Evolutionary conservation across 2,888 invertebrate genomes (phyloP).

Genomic region (Halictus quadricinctus): DNA sequence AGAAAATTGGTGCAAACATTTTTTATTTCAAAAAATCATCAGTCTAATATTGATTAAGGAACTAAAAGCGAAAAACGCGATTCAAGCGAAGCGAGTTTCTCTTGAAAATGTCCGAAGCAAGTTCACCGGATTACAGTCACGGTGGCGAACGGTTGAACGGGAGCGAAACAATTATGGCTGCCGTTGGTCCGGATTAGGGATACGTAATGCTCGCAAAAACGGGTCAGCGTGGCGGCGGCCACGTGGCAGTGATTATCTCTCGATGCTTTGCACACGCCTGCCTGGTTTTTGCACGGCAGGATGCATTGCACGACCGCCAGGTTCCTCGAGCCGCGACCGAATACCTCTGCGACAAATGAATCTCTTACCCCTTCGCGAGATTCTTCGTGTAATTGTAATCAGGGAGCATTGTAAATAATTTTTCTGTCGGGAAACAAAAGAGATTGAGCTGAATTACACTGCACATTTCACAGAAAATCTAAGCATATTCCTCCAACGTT

Average conservation of each 20-base stretch:
- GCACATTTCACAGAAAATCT: no score
- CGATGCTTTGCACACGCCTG: slow-evolving; percentile 67
- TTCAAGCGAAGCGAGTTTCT: slow-evolving; percentile 13
- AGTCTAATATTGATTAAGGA: no score
- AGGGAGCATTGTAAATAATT: not conserved
- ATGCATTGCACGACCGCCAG: slow-evolving; percentile 60
- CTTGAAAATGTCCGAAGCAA: slow-evolving; percentile 32
- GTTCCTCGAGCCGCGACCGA: slow-evolving; percentile 53
- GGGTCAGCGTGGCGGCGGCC: slow-evolving; percentile 64
- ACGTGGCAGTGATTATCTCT: slow-evolving; percentile 71
- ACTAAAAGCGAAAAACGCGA: slow-evolving; percentile 5
- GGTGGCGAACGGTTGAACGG: slow-evolving; percentile 60
- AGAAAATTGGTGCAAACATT: no score
- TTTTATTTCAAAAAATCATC: no score
- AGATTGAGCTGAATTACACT: no score
- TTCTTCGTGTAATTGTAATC: not conserved
- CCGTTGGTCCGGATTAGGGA: slow-evolving; percentile 68
- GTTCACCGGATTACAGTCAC: slow-evolving; percentile 61
- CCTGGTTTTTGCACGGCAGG: slow-evolving; percentile 61
- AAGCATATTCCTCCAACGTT: no score
- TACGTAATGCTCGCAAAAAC: slow-evolving; percentile 70
- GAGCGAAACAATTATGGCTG: slow-evolving; percentile 69
- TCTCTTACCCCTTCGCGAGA: not conserved
- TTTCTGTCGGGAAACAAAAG: not conserved
- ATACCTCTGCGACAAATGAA: slow-evolving; percentile 56